Conservation (phyloP, 2,113 vertebrate genomes). For the Hypanus sabinus region DNA sequence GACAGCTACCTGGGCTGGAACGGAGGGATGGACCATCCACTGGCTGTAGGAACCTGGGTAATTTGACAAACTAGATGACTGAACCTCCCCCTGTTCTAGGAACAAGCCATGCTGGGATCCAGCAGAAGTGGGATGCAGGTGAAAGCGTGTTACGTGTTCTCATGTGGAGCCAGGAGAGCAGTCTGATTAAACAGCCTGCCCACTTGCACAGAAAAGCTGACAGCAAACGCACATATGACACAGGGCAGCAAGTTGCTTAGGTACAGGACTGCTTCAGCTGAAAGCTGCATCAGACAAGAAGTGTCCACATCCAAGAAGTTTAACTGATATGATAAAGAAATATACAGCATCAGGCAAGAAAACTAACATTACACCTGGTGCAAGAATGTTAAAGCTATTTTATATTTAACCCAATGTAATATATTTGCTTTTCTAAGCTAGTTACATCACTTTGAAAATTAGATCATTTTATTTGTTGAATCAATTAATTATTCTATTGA, state of each 20-base stretch:
- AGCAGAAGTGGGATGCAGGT: neutral
- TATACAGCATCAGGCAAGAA: neutral
- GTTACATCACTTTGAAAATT: neutral
- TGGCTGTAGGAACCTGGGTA: neutral
- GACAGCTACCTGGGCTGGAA: neutral
- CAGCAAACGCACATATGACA: neutral
- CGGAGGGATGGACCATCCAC: neutral
- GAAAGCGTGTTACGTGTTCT: neutral
- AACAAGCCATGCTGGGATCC: too few species aligned
- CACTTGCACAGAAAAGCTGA: neutral
- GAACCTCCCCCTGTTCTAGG: too few species aligned
- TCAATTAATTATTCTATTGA: neutral
- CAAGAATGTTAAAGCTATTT: neutral
- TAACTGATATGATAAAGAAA: too few species aligned
- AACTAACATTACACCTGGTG: neutral
- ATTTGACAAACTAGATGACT: too few species aligned
- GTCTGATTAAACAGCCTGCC: neutral
- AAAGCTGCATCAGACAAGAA: neutral
- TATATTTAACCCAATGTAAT: neutral
- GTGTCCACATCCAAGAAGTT: neutral
- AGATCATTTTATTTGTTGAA: neutral
- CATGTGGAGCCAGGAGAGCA: neutral
- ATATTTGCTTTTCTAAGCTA: too few species aligned
- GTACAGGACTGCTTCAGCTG: neutral
- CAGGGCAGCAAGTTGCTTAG: neutral